Conservation (phyloP, 1,140 invertebrate species). For the Phymastichus coffea region DNA sequence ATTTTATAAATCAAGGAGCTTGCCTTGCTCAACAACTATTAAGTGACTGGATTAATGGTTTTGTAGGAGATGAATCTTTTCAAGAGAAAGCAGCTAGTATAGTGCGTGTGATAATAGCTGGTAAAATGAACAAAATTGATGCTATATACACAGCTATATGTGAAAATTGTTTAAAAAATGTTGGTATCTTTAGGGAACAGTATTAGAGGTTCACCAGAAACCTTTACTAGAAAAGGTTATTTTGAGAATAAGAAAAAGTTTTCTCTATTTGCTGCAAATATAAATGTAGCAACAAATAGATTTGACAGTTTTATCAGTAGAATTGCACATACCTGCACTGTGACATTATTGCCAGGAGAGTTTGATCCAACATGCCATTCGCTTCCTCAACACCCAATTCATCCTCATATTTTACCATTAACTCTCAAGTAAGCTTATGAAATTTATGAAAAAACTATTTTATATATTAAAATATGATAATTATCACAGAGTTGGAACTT, state of each 20-base stretch:
- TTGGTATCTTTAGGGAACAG: conserved; percentile 44
- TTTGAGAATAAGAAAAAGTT: conserved; percentile 37
- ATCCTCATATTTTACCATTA: conserved; percentile 73
- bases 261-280: conserved; percentile 38
- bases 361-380: conserved; percentile 85
- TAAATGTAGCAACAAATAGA: conserved; percentile 62
- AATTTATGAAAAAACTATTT: conserved; percentile 44
- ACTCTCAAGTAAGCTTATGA: conserved; percentile 40
- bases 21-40: conserved; percentile 70
- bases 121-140: neutral
- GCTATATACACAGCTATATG: neutral
- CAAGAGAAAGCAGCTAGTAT: conserved; percentile 67
- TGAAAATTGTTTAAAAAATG: neutral
- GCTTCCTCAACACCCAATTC: conserved; percentile 88
- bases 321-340: conserved; percentile 56
- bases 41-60: conserved; percentile 76
- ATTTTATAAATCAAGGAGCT: conserved; percentile 62
- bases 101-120: conserved; percentile 75
- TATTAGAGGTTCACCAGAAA: conserved; percentile 38
- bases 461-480: conserved; percentile 61
- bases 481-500: conserved; percentile 74
- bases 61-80: conserved; percentile 62
- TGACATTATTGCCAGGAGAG: conserved; percentile 87
- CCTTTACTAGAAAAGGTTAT: conserved; percentile 35
- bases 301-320: conserved; percentile 67